Evolutionary conservation across 1,140 invertebrate genomes (phyloP).

Genomic region (Planococcus citri): DNA sequence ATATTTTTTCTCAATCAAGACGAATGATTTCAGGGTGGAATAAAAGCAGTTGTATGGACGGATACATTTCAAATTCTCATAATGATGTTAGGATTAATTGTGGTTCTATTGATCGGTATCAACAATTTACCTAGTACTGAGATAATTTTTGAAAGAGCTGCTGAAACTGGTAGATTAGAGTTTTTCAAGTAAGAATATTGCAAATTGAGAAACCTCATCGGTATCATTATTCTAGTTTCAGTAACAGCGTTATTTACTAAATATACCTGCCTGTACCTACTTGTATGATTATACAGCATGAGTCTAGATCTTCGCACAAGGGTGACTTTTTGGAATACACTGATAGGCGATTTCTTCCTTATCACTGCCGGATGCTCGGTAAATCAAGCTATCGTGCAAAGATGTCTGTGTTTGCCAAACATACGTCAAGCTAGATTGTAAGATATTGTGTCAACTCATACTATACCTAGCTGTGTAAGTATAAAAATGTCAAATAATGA

Average conservation of each 20-base stretch:
- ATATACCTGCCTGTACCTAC: not conserved
- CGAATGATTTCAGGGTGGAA: conserved; percentile 55
- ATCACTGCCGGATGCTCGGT: conserved; percentile 68
- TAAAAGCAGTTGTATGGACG: conserved; percentile 80
- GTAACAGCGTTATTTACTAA: not conserved
- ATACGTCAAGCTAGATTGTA: conserved; percentile 53
- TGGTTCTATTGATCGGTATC: conserved; percentile 53
- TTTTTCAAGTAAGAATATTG: conserved; percentile 44
- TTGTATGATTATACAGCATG: conserved; percentile 41
- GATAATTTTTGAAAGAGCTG: conserved; percentile 45
- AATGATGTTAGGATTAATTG: conserved; percentile 58
- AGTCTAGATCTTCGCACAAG: conserved; percentile 58
- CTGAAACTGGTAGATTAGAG: conserved; percentile 41
- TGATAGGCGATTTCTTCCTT: conserved; percentile 65
- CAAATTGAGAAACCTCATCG: not conserved
- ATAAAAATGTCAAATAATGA: not conserved
- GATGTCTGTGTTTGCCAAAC: conserved; percentile 61
- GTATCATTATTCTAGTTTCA: not conserved
- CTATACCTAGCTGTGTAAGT: not conserved
- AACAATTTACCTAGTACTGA: conserved; percentile 47
- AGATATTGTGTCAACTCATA: conserved; percentile 24
- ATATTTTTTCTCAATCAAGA: too few species aligned
- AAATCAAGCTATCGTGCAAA: conserved; percentile 74
- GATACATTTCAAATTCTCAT: conserved; percentile 67
- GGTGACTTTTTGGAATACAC: conserved; percentile 70